These are phyloP conservation scores for Dasypus novemcinctus DNA, from an alignment of 2,113 vertebrate species.

Conservation along the genomic window DNA sequence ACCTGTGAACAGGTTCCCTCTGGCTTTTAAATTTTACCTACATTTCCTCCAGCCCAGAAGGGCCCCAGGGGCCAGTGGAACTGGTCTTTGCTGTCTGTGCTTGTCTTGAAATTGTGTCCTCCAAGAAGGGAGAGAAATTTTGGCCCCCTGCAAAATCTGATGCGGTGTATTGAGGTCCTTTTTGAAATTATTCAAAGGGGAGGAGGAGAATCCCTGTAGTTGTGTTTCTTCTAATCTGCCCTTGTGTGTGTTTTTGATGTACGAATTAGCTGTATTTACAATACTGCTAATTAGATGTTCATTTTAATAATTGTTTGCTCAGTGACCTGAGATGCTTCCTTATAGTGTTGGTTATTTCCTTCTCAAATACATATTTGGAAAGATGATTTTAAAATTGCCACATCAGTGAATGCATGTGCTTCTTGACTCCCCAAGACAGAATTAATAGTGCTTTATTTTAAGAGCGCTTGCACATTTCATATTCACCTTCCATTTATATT, in stretches of 20 bases:
- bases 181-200: not conserved
- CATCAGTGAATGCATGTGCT: conserved; percentile 23
- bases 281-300: conserved; percentile 51
- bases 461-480: not conserved
- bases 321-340: conserved; percentile 49
- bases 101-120: not conserved
- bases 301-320: conserved; percentile 67
- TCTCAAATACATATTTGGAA: conserved; percentile 51
- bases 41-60: not conserved
- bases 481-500: not conserved
- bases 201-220: not conserved
- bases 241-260: not conserved
- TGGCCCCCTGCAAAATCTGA: not conserved
- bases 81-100: not conserved
- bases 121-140: not conserved
- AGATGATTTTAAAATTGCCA: conserved; percentile 61
- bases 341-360: conserved; percentile 49
- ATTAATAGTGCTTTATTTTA: not conserved
- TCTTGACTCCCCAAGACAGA: conserved; percentile 34
- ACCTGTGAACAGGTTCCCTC: not conserved
- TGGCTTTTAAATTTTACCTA: not conserved
- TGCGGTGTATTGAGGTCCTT: not conserved
- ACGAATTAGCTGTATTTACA: conserved; percentile 50
- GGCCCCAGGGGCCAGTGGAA: fast-evolving
- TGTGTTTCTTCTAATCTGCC: not conserved